phyloP scores from a whole-genome alignment of 2,797 vertebrate species.

The Cygnus olor region DNA sequence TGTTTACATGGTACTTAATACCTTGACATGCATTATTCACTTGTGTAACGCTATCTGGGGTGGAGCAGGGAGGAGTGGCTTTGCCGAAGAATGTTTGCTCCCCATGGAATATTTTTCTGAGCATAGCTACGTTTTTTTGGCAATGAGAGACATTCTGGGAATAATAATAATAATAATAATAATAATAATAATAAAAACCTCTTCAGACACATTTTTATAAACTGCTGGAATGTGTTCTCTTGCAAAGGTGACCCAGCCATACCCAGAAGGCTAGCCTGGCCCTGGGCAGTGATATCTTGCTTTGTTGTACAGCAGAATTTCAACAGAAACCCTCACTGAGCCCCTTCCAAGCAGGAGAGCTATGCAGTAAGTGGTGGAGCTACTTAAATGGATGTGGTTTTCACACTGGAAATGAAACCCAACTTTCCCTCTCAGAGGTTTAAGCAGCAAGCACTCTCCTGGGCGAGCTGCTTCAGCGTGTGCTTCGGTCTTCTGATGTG shows the following conservation, averaged over 20 bases:
- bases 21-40: constrained; percentile 64
- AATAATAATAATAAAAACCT: not conserved
- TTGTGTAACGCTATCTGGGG: constrained; percentile 47
- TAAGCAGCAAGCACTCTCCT: not conserved
- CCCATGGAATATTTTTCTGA: constrained; percentile 40
- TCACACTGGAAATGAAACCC: not conserved
- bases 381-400: not conserved
- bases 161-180: not conserved
- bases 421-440: not conserved
- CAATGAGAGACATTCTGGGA: constrained; percentile 29
- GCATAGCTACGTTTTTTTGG: constrained; percentile 32
- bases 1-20: constrained; percentile 66
- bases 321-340: not conserved
- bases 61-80: constrained; percentile 40
- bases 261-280: not conserved
- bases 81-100: constrained; percentile 40
- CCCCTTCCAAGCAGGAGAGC: not conserved
- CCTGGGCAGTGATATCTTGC: not conserved
- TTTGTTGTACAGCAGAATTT: not conserved
- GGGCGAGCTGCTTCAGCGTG: not conserved
- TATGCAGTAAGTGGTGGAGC: not conserved
- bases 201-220: constrained; percentile 23
- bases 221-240: constrained; percentile 2
- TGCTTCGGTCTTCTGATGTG: not conserved
- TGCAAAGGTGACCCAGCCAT: constrained; percentile 13